These are phyloP conservation scores for Armadillidium nasatum DNA, from an alignment of 1,140 invertebrate genomes.

Conservation along the genomic window DNA sequence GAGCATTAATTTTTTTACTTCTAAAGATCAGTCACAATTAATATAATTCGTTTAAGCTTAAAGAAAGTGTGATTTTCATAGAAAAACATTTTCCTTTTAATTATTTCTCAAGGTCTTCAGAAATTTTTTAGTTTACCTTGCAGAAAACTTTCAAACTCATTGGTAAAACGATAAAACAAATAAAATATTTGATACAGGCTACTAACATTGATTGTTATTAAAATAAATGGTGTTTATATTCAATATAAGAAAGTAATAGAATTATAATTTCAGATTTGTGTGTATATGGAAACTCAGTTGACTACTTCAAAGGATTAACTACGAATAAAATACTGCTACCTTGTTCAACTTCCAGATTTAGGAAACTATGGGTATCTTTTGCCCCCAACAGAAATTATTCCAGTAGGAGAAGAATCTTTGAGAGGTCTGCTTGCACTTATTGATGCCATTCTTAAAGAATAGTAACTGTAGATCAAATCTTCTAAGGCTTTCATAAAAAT, in stretches of 20 bases:
- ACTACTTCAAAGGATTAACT: neutral
- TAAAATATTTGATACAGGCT: no score
- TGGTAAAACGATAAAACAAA: no score
- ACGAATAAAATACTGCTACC: neutral
- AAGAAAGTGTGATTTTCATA: neutral
- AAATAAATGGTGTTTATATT: no score
- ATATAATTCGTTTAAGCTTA: no score
- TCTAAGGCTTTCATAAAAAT: no score
- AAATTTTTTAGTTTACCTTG: neutral
- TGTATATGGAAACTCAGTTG: neutral
- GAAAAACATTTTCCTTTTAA: neutral
- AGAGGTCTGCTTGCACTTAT: neutral
- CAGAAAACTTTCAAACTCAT: no score
- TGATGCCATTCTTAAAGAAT: neutral
- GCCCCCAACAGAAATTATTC: neutral
- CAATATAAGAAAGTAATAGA: no score
- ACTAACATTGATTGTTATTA: no score
- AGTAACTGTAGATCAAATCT: no score
- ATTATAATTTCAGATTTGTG: neutral
- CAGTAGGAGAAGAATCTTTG: neutral
- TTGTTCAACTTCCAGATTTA: neutral
- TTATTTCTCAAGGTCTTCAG: neutral
- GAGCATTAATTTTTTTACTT: no score
- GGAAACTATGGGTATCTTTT: neutral
- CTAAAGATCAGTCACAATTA: no score